These are phyloP conservation scores for Romanogobio albipinnatus DNA, from an alignment of 2,113 vertebrate species.

Conservation along the genomic window DNA sequence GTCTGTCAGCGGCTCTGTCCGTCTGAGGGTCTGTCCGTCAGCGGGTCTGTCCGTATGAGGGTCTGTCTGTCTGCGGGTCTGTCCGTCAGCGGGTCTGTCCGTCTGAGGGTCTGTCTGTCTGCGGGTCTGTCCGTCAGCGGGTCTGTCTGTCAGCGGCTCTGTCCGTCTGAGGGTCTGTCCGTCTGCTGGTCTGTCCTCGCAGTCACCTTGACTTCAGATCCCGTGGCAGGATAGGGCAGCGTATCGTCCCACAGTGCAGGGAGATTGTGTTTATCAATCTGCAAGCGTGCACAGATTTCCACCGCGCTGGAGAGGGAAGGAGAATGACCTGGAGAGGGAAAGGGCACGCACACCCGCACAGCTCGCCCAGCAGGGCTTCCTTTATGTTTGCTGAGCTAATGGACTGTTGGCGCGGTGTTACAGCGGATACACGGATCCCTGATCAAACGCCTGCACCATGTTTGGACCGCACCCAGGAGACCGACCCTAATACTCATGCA, in stretches of 20 bases:
- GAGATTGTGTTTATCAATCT: not conserved
- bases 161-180: too few species aligned
- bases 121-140: too few species aligned
- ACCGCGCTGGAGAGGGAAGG: not conserved
- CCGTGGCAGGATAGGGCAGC: not conserved
- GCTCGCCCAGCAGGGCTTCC: not conserved
- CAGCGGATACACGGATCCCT: constrained; percentile 12
- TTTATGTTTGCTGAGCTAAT: constrained; percentile 51
- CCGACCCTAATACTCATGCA: constrained; percentile 4
- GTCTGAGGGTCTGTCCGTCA: too few species aligned
- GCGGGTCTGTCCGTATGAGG: too few species aligned
- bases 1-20: too few species aligned
- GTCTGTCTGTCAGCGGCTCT: too few species aligned
- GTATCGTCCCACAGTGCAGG: not conserved
- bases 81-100: too few species aligned
- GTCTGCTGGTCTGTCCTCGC: not conserved
- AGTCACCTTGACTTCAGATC: not conserved
- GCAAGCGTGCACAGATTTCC: not conserved
- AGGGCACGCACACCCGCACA: not conserved
- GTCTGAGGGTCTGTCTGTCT: too few species aligned
- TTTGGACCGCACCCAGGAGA: constrained; percentile 12
- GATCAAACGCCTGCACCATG: constrained; percentile 52
- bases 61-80: too few species aligned
- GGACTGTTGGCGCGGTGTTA: constrained; percentile 43
- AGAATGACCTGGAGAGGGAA: constrained; percentile 20